Evolutionary conservation across 2,113 vertebrate species (phyloP).

Genomic region (Gavialis gangeticus): DNA sequence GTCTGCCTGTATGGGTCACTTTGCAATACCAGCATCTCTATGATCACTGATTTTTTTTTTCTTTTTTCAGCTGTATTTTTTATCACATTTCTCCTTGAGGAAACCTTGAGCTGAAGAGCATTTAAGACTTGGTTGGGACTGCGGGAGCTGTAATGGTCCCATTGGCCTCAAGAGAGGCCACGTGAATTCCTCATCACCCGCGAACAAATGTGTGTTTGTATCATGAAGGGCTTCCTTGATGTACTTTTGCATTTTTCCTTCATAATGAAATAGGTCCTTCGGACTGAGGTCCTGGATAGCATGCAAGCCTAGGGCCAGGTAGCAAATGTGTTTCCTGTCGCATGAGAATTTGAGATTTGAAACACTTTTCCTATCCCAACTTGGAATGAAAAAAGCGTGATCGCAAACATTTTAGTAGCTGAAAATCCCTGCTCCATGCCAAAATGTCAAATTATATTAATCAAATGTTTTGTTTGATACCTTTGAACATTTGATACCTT

Average conservation of each 20-base stretch:
- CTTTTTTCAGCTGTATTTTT: background rate
- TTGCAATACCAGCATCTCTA: fast-evolving
- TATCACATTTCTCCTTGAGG: background rate
- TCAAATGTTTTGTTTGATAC: too few relatives aligned
- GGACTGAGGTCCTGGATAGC: background rate
- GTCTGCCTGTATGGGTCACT: background rate
- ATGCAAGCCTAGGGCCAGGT: background rate
- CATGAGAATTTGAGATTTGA: background rate
- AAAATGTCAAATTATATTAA: too few relatives aligned
- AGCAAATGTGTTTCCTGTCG: background rate
- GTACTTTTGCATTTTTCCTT: slow-evolving; percentile 1
- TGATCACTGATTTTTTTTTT: background rate
- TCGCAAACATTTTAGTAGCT: too few relatives aligned
- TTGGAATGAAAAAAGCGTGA: background rate
- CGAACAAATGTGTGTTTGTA: fast-evolving
- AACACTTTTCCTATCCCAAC: background rate
- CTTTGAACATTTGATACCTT: too few relatives aligned
- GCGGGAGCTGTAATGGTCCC: fast-evolving
- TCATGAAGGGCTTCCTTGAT: background rate
- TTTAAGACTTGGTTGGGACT: background rate
- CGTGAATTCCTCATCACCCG: background rate
- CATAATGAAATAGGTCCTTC: background rate
- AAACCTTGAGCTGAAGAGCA: background rate
- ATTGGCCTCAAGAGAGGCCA: background rate
- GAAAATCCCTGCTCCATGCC: too few relatives aligned